These are phyloP conservation scores for Babylonia areolata DNA, from an alignment of 1,140 invertebrate genomes.

Conservation along the genomic window DNA sequence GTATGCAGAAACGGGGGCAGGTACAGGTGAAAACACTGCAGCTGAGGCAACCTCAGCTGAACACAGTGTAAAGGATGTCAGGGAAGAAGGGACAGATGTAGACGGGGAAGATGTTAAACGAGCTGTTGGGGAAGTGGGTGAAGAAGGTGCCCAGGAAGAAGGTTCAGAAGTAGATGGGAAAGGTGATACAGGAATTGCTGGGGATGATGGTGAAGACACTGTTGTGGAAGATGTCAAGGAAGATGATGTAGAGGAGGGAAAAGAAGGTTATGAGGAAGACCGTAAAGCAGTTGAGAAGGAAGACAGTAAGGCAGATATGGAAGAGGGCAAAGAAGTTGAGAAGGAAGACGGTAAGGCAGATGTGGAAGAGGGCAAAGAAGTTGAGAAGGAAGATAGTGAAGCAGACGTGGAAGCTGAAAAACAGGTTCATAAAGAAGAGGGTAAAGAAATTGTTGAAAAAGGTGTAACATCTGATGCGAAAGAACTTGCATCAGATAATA, in stretches of 20 bases:
- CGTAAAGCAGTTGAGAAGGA: background rate
- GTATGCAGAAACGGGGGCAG: background rate
- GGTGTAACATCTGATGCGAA: no score
- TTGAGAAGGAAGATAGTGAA: background rate
- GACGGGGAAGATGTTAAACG: constrained; percentile 4
- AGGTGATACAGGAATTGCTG: background rate
- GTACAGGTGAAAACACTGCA: background rate
- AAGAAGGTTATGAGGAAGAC: background rate
- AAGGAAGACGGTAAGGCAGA: background rate
- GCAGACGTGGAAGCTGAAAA: background rate
- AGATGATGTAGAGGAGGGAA: no score
- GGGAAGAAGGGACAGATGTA: background rate
- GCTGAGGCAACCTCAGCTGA: background rate
- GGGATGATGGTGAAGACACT: background rate
- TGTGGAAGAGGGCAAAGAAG: background rate
- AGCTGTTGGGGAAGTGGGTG: background rate
- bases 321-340: background rate
- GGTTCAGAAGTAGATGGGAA: no score
- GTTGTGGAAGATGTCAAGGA: no score
- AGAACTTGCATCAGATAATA: no score
- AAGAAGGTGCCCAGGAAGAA: background rate
- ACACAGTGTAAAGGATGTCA: background rate
- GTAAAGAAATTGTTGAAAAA: no score
- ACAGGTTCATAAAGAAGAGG: no score
- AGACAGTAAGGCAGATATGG: background rate